Conservation (phyloP, 1,140 invertebrate species). For the Ctenoplectra terminalis region DNA sequence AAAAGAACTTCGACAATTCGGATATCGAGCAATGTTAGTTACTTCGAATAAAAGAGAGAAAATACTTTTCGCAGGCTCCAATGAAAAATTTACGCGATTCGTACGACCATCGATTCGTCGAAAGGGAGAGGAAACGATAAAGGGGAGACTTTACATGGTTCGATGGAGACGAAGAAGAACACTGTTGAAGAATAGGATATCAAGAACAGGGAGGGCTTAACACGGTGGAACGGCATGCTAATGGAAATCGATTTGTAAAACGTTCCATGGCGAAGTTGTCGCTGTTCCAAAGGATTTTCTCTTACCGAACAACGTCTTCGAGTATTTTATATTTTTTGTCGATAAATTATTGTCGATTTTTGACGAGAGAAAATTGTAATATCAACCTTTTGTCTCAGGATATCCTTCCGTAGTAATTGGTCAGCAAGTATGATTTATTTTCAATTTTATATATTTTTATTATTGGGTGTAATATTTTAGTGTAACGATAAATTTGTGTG, state of each 20-base stretch:
- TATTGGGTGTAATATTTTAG: no score
- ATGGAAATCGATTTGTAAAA: constrained; percentile 32
- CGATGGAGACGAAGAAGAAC: background rate
- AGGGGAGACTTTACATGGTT: background rate
- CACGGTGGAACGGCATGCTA: constrained; percentile 18
- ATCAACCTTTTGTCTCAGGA: no score
- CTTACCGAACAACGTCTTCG: background rate
- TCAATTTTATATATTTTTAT: no score
- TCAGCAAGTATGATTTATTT: no score
- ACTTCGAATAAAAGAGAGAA: background rate
- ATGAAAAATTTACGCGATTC: constrained; percentile 6
- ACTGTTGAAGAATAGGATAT: background rate
- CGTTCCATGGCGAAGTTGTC: background rate
- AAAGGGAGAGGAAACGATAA: background rate
- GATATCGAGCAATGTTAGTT: background rate
- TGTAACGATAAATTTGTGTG: no score
- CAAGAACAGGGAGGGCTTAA: background rate
- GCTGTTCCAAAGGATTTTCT: background rate
- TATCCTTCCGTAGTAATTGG: no score
- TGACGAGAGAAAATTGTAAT: no score
- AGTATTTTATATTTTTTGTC: no score
- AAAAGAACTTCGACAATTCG: background rate
- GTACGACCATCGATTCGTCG: background rate
- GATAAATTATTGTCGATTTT: no score
- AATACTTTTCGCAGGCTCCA: background rate